Evolutionary conservation across 2,797 vertebrate genomes (phyloP).

Genomic region (Margarornis squamiger): DNA sequence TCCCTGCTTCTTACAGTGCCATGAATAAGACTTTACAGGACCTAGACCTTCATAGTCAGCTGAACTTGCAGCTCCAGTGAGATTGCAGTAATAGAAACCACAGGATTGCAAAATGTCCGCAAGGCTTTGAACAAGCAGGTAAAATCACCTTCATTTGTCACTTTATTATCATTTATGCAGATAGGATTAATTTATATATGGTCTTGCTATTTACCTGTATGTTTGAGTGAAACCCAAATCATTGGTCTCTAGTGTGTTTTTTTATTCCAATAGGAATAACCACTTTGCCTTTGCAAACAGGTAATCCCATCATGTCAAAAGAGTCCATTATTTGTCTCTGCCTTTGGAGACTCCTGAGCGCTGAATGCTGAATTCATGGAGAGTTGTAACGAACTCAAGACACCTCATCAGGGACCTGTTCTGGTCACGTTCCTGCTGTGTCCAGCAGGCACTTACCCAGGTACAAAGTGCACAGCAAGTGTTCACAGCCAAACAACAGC

Average conservation of each 20-base stretch:
- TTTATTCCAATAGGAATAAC: not conserved
- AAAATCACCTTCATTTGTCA: not conserved
- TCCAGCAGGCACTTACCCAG: not conserved
- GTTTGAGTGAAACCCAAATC: not conserved
- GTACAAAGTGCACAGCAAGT: not conserved
- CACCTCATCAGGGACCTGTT: not conserved
- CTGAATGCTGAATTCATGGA: not conserved
- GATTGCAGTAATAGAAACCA: not conserved
- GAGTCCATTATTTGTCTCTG: not conserved
- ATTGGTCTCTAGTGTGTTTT: not conserved
- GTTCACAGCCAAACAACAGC: not conserved
- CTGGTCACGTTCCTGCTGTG: not conserved
- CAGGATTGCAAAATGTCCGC: not conserved
- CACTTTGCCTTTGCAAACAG: not conserved
- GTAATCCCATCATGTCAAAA: rapidly evolving
- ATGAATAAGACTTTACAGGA: not conserved
- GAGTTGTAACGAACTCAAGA: not conserved
- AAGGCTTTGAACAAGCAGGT: not conserved
- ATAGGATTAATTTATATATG: not conserved
- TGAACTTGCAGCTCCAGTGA: not conserved
- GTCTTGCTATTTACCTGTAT: not conserved
- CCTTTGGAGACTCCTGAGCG: not conserved
- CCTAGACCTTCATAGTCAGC: not conserved
- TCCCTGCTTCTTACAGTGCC: not conserved
- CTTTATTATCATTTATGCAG: not conserved